Percentiles rank a stretch among this genome's conserved stretches.
These are phyloP conservation scores for Coremacera marginata DNA, from an alignment of 2,888 invertebrate species.

Conservation along the genomic window DNA sequence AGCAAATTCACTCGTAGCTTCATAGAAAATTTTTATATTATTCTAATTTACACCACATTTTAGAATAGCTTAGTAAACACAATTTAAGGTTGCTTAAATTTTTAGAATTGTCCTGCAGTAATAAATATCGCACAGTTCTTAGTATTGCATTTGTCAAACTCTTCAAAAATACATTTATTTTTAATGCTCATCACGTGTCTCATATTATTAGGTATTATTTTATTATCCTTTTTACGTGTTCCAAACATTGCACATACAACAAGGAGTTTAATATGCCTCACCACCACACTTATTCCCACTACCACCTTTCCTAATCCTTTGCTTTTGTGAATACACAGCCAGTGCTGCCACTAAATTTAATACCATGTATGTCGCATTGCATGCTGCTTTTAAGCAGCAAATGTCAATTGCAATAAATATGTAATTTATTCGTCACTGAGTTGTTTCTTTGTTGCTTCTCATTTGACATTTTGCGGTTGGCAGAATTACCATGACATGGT, in stretches of 20 bases:
- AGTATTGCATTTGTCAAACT: no score
- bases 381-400: constrained; percentile 1
- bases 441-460: neutral
- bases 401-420: constrained; percentile 26
- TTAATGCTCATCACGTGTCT: no score
- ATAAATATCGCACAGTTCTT: no score
- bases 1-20: no score
- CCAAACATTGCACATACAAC: constrained; percentile 2
- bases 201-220: neutral
- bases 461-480: neutral
- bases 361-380: constrained; percentile 11
- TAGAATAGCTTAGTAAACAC: neutral
- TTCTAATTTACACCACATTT: neutral
- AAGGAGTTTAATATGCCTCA: no score
- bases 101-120: no score
- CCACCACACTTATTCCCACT: neutral
- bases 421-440: neutral
- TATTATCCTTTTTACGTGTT: constrained; percentile 30
- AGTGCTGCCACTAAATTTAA: neutral
- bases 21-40: neutral
- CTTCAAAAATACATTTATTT: no score
- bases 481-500: constrained; percentile 1
- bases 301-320: neutral
- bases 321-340: neutral
- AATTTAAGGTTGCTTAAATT: neutral